Evolutionary conservation across 2,113 vertebrate species (phyloP), one percentile per base, ranked within the genome.

Genomic region (Triplophysa rosa): DNA sequence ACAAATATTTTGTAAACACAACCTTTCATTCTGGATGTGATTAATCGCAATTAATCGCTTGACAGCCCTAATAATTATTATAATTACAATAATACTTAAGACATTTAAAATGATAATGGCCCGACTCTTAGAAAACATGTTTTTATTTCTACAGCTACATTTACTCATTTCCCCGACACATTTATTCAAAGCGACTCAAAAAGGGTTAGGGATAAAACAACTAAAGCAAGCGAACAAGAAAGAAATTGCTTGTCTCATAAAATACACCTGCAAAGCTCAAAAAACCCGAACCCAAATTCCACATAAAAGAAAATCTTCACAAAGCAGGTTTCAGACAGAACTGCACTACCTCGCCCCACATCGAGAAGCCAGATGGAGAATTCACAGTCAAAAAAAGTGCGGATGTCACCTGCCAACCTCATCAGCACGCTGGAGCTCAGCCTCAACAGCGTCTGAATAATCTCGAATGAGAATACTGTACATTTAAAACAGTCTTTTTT

Each of bases 401-500:
- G 8, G 12, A 74, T n/a, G 4, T 42, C 16, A 47, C 49, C 70
- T 82, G 80, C 67, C 80, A 70, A 76, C 3, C 49, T 68, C 49
- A 62, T 40, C 68, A 65, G 26, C 64, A 61, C 23, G 33, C 62
- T 21, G 29, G 17, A 64, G 66, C 17, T 71, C 42, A 82, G 42
- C 29, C 62, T 58, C 49, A 64, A 21, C 54, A 14, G 56, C 17
- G 12, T 16, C 14, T 80, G 68, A 78, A 84, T 78, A 80, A 84
- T 62, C 17, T 26, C 45, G 29, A 49, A 75, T 8, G 40, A 82
- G 77, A 69, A 71, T 58, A 45, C 40, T 70, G 67, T 61, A 19
- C 19, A 52, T 75, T 76, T 75, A 75, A 76, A 65, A 66, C 23
- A 17, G 11, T 54, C 80, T 63, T 56, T 40, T 45, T 19, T n/a